Percentiles rank a stretch among this genome's conserved stretches.
phyloP scores from a whole-genome alignment of 2,797 vertebrate genomes.

The Malacoraja senta region DNA sequence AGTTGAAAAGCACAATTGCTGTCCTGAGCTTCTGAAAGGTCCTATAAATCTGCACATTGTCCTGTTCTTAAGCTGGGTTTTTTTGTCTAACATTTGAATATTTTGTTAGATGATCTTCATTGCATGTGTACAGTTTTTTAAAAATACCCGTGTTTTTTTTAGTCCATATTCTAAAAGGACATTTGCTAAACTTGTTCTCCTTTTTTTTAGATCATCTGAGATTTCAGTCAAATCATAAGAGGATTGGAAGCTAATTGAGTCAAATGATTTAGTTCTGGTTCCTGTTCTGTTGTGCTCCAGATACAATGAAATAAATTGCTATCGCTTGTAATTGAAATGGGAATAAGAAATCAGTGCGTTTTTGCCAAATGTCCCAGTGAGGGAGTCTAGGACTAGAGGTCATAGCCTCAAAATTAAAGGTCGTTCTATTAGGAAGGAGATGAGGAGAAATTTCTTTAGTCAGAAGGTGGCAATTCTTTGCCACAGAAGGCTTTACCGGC shows the following conservation, averaged over 20 bases:
- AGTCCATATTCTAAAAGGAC: neutral
- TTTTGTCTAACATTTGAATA: neutral
- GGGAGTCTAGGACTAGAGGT: no score
- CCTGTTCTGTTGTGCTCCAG: neutral
- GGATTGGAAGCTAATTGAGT: constrained; percentile 23
- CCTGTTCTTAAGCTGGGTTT: neutral
- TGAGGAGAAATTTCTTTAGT: no score
- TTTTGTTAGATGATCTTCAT: neutral
- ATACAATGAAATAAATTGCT: constrained; percentile 22
- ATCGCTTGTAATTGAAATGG: neutral
- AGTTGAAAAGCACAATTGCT: no score
- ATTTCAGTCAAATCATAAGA: neutral
- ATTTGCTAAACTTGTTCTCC: neutral
- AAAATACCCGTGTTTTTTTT: neutral
- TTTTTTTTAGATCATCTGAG: neutral
- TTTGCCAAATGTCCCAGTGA: neutral
- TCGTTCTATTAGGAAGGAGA: no score
- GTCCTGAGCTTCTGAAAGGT: neutral
- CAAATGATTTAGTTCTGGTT: constrained; percentile 23
- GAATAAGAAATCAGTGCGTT: neutral
- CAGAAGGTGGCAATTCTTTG: no score
- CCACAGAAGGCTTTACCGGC: no score
- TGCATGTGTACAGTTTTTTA: neutral
- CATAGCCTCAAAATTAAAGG: no score
- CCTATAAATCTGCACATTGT: neutral